Percentiles rank a stretch among this genome's conserved stretches.
Conservation (phyloP, 1,140 invertebrate genomes). For the Acromyrmex charruanus region DNA sequence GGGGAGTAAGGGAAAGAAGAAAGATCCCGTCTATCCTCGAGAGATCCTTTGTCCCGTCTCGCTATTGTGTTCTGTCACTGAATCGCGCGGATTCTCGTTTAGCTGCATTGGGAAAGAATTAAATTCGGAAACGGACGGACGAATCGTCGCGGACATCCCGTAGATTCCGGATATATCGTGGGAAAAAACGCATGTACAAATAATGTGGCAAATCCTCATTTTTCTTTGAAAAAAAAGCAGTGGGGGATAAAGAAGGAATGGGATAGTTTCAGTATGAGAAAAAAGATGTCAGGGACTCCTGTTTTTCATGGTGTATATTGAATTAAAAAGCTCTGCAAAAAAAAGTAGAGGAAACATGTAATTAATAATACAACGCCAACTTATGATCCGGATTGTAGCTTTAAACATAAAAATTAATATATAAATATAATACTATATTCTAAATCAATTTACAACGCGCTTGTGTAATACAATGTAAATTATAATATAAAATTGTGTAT, state of each 20-base stretch:
- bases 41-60: conserved; percentile 63
- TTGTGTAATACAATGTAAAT: neutral
- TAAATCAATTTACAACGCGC: neutral
- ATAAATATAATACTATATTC: neutral
- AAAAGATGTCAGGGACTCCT: conserved; percentile 7
- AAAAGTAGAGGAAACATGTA: conserved; percentile 1
- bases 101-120: conserved; percentile 67
- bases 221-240: conserved; percentile 12
- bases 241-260: neutral
- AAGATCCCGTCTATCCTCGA: conserved; percentile 20
- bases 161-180: conserved; percentile 62
- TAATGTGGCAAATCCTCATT: conserved; percentile 47
- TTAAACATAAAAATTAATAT: conserved; percentile 5
- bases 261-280: conserved; percentile 14
- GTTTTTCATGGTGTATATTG: neutral
- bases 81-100: conserved; percentile 66
- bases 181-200: conserved; percentile 57
- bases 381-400: neutral
- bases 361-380: conserved; percentile 2
- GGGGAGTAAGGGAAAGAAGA: conserved; percentile 24
- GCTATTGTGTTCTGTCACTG: conserved; percentile 59
- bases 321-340: conserved; percentile 4
- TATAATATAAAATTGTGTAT: neutral
- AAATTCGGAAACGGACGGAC: conserved; percentile 58
- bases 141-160: conserved; percentile 38